These are phyloP conservation scores for Homalodisca vitripennis DNA, from an alignment of 1,140 invertebrate species.

Conservation along the genomic window DNA sequence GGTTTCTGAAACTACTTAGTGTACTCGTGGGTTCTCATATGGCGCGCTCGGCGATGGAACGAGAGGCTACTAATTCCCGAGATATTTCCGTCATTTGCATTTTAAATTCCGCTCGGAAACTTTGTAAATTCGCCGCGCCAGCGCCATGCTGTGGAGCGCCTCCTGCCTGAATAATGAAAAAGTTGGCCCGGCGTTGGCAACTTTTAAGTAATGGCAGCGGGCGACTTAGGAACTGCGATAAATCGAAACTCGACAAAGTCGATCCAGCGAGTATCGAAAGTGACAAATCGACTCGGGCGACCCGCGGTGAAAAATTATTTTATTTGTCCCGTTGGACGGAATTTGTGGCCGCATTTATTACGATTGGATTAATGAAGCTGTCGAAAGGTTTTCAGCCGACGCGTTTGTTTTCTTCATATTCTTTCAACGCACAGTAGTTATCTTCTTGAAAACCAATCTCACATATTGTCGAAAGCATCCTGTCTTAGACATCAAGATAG, in stretches of 20 bases:
- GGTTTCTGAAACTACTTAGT: too few species aligned
- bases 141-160: neutral
- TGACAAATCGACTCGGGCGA: too few species aligned
- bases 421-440: too few species aligned
- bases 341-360: conserved; percentile 14
- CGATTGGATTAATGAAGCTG: conserved; percentile 4
- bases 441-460: too few species aligned
- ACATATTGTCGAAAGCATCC: too few species aligned
- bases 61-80: neutral
- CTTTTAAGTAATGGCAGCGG: neutral
- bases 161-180: conserved; percentile 4
- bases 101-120: conserved; percentile 1
- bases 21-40: too few species aligned
- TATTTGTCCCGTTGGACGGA: conserved; percentile 1
- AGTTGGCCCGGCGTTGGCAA: neutral
- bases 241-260: neutral
- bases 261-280: neutral
- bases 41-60: too few species aligned
- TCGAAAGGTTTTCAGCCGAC: neutral
- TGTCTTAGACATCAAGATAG: too few species aligned
- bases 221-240: conserved; percentile 3
- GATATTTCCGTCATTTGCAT: neutral
- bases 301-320: conserved; percentile 9
- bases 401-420: too few species aligned
- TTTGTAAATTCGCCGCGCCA: neutral